Conservation (phyloP, 2,888 invertebrate species). For the Amphipoea oculea region DNA sequence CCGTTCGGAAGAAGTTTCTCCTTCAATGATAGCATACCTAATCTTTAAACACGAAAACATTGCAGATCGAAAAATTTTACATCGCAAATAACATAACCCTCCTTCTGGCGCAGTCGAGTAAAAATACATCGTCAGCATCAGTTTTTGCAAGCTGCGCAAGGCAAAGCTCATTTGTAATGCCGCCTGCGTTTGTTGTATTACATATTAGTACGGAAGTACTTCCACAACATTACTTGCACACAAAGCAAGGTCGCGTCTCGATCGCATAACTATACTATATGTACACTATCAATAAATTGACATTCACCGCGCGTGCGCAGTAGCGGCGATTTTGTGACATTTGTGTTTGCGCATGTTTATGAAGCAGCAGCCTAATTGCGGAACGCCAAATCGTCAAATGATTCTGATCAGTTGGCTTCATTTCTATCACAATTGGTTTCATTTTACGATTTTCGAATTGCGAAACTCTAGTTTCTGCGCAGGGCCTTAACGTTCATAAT, state of each 20-base stretch:
- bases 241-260: slow-evolving; percentile 52
- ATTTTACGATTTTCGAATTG: too few species aligned
- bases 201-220: slow-evolving; percentile 36
- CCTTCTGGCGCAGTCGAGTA: too few species aligned
- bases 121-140: neutral
- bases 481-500: too few species aligned
- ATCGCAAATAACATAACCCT: neutral
- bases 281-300: slow-evolving; percentile 15
- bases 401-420: too few species aligned
- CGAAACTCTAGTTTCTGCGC: too few species aligned
- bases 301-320: slow-evolving; percentile 24
- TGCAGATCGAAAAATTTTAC: neutral
- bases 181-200: slow-evolving; percentile 8
- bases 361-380: too few species aligned
- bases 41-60: too few species aligned
- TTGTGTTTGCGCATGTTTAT: neutral
- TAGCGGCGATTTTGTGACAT: slow-evolving; percentile 7
- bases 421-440: too few species aligned
- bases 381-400: too few species aligned
- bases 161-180: neutral
- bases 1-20: neutral
- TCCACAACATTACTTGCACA: slow-evolving; percentile 8
- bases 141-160: neutral
- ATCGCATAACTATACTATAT: neutral
- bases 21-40: neutral